Evolutionary conservation across 2,113 vertebrate genomes (phyloP).

Genomic region (Echinops telfairi): DNA sequence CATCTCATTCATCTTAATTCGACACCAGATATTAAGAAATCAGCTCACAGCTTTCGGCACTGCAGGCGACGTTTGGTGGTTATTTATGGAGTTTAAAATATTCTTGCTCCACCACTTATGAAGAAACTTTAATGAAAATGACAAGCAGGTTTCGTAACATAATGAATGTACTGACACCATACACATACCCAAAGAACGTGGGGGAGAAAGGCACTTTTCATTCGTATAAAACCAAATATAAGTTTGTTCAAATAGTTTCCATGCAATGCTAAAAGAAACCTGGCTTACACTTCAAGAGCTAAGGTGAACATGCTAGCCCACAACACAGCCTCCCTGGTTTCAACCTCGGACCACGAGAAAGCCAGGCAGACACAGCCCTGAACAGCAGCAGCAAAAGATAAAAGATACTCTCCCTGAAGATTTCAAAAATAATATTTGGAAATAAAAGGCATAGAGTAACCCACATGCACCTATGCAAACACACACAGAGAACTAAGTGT

Average conservation of each 20-base stretch:
- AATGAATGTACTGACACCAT: conserved; percentile 31
- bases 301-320: background rate
- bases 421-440: conserved; percentile 62
- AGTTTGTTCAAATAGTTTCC: conserved; percentile 85
- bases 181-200: background rate
- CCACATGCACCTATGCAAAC: background rate
- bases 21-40: conserved; percentile 4
- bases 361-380: conserved; percentile 62
- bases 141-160: conserved; percentile 45
- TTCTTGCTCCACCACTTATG: background rate
- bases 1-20: background rate
- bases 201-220: conserved; percentile 65
- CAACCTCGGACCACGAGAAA: conserved; percentile 75
- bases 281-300: background rate
- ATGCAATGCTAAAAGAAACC: conserved; percentile 72
- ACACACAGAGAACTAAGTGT: conserved; percentile 42
- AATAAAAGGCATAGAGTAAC: conserved; percentile 60
- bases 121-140: conserved; percentile 80
- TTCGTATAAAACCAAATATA: conserved; percentile 84
- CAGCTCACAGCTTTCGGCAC: background rate
- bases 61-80: conserved; percentile 36
- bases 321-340: conserved; percentile 67
- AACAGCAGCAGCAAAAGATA: background rate
- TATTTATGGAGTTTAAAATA: conserved; percentile 69
- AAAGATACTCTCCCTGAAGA: conserved; percentile 53